A percentile compares a stretch with the other conserved stretches of the same genome.
These are phyloP conservation scores for Tyto alba DNA, from an alignment of 2,113 vertebrate species.

Conservation along the genomic window DNA sequence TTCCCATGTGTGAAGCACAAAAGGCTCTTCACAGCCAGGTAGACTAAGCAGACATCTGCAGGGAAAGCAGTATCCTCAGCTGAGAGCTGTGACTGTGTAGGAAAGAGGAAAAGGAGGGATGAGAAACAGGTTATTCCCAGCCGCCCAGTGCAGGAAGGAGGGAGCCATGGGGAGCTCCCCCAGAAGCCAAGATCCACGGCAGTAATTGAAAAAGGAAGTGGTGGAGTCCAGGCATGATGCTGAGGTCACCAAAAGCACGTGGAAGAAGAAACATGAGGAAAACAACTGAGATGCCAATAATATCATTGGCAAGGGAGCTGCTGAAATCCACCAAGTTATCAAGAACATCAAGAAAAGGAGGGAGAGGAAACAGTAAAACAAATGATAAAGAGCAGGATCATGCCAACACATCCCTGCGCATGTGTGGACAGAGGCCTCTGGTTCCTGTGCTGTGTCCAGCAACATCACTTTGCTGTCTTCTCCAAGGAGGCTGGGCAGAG, in stretches of 20 bases:
- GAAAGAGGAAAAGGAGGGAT: not conserved
- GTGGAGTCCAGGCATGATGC: not conserved
- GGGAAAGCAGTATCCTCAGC: not conserved
- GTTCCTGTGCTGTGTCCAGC: not conserved
- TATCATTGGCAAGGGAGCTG: not conserved
- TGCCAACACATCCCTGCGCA: fast-evolving
- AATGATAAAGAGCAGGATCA: not conserved
- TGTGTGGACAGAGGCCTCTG: not conserved
- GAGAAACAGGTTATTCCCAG: not conserved
- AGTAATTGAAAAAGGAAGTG: not conserved
- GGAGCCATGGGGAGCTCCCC: not conserved
- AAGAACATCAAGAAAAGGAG: not conserved
- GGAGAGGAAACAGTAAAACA: not conserved
- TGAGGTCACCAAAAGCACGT: not conserved
- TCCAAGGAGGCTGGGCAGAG: not conserved
- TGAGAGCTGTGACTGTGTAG: not conserved
- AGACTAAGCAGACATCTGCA: not conserved
- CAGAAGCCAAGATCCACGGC: not conserved
- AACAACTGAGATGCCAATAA: not conserved
- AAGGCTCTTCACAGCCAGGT: not conserved
- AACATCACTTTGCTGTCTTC: not conserved
- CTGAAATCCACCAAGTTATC: not conserved
- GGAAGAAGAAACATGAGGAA: not conserved
- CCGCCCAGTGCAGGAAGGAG: not conserved
- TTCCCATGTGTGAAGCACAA: not conserved